Percentiles rank a stretch among this genome's conserved stretches.
phyloP scores from a whole-genome alignment of 2,113 vertebrate species.

The Rhinogobius similis region DNA sequence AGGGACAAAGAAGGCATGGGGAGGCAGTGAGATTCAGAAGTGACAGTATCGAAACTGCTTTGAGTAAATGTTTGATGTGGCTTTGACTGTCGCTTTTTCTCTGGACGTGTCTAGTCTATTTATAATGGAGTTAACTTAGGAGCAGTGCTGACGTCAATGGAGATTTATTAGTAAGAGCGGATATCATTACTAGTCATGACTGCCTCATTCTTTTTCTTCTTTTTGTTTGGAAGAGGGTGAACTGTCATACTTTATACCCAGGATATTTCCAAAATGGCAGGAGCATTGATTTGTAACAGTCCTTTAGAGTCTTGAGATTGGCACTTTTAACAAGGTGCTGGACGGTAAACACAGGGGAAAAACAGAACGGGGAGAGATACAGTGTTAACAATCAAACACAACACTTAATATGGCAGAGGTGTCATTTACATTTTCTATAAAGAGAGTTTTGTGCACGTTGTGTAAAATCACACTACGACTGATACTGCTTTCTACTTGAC shows the following conservation, averaged over 20 bases:
- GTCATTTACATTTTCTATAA: slow-evolving; percentile 27
- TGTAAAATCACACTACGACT: slow-evolving; percentile 32
- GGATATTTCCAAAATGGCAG: slow-evolving; percentile 1
- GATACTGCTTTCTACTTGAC: slow-evolving; percentile 30
- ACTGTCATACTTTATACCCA: background rate
- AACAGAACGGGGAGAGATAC: slow-evolving; percentile 18
- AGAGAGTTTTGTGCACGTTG: slow-evolving; percentile 23
- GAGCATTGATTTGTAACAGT: slow-evolving; percentile 8
- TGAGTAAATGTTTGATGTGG: slow-evolving; percentile 4
- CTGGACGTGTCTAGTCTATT: slow-evolving; percentile 27
- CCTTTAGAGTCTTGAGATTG: slow-evolving; percentile 15
- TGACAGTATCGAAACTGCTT: background rate
- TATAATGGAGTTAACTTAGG: slow-evolving; percentile 25
- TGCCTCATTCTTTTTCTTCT: slow-evolving; percentile 13
- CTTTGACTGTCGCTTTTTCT: slow-evolving; percentile 5
- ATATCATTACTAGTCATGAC: slow-evolving; percentile 29
- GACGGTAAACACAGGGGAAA: slow-evolving; percentile 38
- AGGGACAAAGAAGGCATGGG: slow-evolving; percentile 37
- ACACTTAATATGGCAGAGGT: slow-evolving; percentile 41
- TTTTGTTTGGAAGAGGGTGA: slow-evolving; percentile 3
- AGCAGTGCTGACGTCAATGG: slow-evolving; percentile 44
- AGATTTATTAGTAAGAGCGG: slow-evolving; percentile 39
- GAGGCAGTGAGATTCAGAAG: slow-evolving; percentile 64
- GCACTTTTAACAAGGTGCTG: slow-evolving; percentile 36
- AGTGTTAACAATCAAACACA: slow-evolving; percentile 41